These are phyloP conservation scores for Heterodera filipjevi DNA, from an alignment of 2,888 invertebrate genomes.

Conservation along the genomic window DNA sequence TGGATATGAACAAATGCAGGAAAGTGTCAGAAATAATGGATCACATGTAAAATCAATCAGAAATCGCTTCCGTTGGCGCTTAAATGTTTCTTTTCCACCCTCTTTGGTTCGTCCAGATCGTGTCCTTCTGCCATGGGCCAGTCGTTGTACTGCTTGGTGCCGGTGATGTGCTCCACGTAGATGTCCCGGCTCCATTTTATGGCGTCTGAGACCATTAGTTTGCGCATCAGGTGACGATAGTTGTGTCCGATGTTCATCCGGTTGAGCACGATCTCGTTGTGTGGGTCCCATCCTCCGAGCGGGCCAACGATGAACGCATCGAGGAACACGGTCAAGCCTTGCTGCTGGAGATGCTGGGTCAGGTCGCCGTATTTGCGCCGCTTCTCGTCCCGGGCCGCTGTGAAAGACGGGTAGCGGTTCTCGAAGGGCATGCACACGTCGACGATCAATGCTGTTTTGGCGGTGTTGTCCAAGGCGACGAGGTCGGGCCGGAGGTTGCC, in stretches of 20 bases:
- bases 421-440: conserved; percentile 25
- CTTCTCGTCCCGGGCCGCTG: conserved; percentile 2
- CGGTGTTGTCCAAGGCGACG: background rate
- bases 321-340: conserved; percentile 57
- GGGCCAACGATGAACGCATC: conserved; percentile 60
- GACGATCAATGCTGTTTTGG: conserved; percentile 18
- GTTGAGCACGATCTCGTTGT: conserved; percentile 52
- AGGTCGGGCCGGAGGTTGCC: conserved; percentile 48
- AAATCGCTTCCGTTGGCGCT: too few species aligned
- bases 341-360: conserved; percentile 66
- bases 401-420: background rate
- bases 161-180: conserved; percentile 63
- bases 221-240: conserved; percentile 53
- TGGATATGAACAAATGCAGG: too few species aligned
- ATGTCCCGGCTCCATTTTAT: conserved; percentile 63
- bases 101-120: background rate
- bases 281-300: conserved; percentile 62
- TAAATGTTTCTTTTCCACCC: too few species aligned
- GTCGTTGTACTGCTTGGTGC: conserved; percentile 47
- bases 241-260: conserved; percentile 29
- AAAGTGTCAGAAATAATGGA: too few species aligned
- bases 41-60: too few species aligned
- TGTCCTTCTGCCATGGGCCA: background rate
- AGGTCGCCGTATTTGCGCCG: conserved; percentile 55
- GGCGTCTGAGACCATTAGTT: conserved; percentile 56